A percentile compares a stretch with the other conserved stretches of the same genome.
phyloP scores from a whole-genome alignment of 2,797 vertebrate genomes.

The Hoplostethus mediterraneus region DNA sequence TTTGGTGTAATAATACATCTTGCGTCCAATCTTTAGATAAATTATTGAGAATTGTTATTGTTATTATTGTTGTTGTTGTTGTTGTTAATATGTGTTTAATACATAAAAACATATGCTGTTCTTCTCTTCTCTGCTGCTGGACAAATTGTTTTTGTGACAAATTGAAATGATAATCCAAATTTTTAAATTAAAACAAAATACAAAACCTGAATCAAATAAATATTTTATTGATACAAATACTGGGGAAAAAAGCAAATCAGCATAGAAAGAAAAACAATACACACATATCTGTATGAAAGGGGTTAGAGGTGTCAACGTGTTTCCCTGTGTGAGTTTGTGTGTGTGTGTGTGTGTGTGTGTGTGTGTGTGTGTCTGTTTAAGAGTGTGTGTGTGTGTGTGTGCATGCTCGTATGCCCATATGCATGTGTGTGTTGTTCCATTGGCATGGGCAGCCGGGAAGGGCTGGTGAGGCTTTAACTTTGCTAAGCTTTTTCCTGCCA shows the following conservation, averaged over 20 bases:
- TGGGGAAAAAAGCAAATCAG: too few relatives aligned
- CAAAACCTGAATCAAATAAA: too few relatives aligned
- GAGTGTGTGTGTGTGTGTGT: constrained; percentile 9
- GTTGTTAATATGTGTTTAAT: neutral
- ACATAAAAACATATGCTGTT: neutral
- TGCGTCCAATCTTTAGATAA: too few relatives aligned
- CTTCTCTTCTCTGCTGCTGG: neutral
- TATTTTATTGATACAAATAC: too few relatives aligned
- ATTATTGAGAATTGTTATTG: too few relatives aligned
- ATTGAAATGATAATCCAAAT: neutral
- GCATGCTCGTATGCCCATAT: constrained; percentile 42
- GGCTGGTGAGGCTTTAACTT: constrained; percentile 98
- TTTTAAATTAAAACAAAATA: too few relatives aligned
- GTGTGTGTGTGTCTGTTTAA: constrained; percentile 8
- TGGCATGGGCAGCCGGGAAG: constrained; percentile 88
- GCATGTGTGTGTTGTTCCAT: constrained; percentile 72
- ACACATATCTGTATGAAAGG: constrained; percentile 5
- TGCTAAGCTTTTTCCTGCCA: constrained; percentile 97
- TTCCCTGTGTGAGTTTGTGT: neutral
- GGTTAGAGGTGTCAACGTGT: neutral
- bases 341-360: constrained; percentile 4
- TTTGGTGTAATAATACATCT: too few relatives aligned
- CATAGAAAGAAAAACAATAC: too few relatives aligned
- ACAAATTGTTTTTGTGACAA: neutral
- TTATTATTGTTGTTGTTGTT: neutral